A percentile compares a stretch with the other conserved stretches of the same genome.
phyloP scores from a whole-genome alignment of 1,140 invertebrate genomes.

The Drosophila grimshawi region DNA sequence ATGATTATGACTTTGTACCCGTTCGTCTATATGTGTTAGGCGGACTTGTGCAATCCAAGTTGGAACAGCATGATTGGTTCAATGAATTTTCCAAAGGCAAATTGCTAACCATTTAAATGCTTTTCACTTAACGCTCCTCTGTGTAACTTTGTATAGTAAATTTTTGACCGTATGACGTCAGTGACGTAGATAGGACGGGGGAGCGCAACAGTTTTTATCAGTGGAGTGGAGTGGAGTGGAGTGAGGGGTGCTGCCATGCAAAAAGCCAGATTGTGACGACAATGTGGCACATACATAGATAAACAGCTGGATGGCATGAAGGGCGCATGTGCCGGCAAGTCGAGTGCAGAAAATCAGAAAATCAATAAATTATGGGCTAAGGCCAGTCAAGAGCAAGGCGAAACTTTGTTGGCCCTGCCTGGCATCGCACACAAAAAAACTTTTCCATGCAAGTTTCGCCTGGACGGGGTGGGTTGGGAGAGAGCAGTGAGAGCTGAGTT shows the following conservation, averaged over 20 bases:
- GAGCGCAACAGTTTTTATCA: conserved; percentile 52
- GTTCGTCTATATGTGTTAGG: conserved; percentile 50
- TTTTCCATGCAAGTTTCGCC: conserved; percentile 31
- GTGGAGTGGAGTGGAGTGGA: too few species aligned
- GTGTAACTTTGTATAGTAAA: not conserved
- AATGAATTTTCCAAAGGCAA: conserved; percentile 17
- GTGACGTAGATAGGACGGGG: conserved; percentile 4
- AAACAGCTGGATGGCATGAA: conserved; percentile 48
- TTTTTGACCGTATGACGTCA: conserved; percentile 39
- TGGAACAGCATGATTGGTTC: conserved; percentile 47
- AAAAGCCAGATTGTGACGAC: conserved; percentile 39
- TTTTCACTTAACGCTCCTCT: too few species aligned
- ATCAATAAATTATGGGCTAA: conserved; percentile 82
- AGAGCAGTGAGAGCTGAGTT: not conserved
- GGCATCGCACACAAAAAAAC: conserved; percentile 17
- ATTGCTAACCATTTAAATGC: not conserved
- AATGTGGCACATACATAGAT: conserved; percentile 60
- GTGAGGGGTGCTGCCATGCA: conserved; percentile 1
- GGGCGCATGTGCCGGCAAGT: conserved; percentile 65
- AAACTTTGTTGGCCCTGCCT: conserved; percentile 55
- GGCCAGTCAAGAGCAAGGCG: conserved; percentile 83
- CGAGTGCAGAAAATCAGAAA: conserved; percentile 55
- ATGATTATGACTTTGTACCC: conserved; percentile 36
- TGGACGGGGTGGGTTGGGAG: not conserved
- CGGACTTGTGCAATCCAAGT: not conserved